Base-by-base conservation (phyloP, 2,888 invertebrate genomes). In the Stenoptilia bipunctidactyla region DNA sequence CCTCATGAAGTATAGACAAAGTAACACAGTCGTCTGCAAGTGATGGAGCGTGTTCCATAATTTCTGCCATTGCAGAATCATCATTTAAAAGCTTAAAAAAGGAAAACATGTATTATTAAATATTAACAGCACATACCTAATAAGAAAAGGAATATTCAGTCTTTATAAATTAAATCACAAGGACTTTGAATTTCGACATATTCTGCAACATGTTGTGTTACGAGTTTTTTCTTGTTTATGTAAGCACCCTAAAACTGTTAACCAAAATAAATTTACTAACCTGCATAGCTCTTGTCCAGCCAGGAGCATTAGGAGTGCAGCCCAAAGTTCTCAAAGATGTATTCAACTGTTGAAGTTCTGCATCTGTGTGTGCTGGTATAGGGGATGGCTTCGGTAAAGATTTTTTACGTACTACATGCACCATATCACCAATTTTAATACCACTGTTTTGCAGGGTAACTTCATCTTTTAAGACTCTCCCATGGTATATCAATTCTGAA, bases 1-100 rank as follows among this genome's bases (percentile, higher is more conserved):
- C 89, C 62, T 93, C 92, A 58, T 91, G 90, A 10, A 93, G 80
- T 50, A 93, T 88, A 1, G 92, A 91, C 20, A 92, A 71, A 0
- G 92, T 89, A 10, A 90, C 87, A 30, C 91, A 89, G 61, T 93
- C 92, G 27, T 89, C 86, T 1, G 83, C 85, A 9, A 93, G 71
- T 0, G 89, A 89, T 5, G 92, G 92, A 0, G 89, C 89, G 15
- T 89, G 87, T 34, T 88, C 87, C 38, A 91, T 85, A 10, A 93
- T 88, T 61, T 90, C 91, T 43, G 90, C 87, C 56, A 92, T 74
- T 5, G 72, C 69, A 3, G 74, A 58, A 38, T 80, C 82, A 27
- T 83, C 79, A 54, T 82, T 82, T 34, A 83, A 52, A 2, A 82
- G 55, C 83, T 83, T 54, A 2, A 58, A n/a, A n/a, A 60, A 40